Evolutionary conservation across 2,888 invertebrate genomes (phyloP), one percentile per base, ranked within the genome.

Genomic region (Rhaphigaster nebulosa): DNA sequence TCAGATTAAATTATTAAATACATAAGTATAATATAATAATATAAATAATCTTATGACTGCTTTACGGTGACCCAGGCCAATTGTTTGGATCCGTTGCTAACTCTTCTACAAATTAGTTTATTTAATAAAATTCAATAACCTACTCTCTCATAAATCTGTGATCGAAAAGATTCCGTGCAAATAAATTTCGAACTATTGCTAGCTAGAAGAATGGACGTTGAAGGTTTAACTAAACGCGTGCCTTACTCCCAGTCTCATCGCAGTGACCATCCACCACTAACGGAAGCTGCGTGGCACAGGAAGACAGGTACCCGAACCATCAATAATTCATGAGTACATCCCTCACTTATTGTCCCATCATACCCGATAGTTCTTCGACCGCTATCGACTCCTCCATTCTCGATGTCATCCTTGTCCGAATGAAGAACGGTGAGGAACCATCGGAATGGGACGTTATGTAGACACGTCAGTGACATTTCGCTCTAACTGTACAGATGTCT

Each of bases 341-440:
- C 70, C 20, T 76, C 70, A 76, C 70, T 76, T 76, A 76, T 76
- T 76, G 70, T 34, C 70, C 23, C 70, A 76, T 76, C 70, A 76
- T 76, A 20, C 34, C 70, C 70, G 38, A 38, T 76, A 38, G 34
- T 38, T 76, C 70, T 38, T 23, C 70, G 20, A 76, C 70, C 38
- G 38, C 70, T 20, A 20, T 20, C 38, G 23, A 76, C 38, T 34
- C 70, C 38, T 38, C 70, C 70, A 38, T 76, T 38, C 34, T 6
- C 34, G 38, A 20, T 76, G 34, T 76, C 34, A 38, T 65, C 65
- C 65, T 38, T 20, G 34, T 20, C 0, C 34, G 8, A 23, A 38
- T 1, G 6, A 4, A 20, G 70, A 15, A 20, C 20, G 70, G 6
- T 23, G 6, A 23, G 34, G 29, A 5, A 60, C n/a, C n/a, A 76